Evolutionary conservation across 92 coral and sea anemone species (phyloP).

Genomic region (Porites lobata): DNA sequence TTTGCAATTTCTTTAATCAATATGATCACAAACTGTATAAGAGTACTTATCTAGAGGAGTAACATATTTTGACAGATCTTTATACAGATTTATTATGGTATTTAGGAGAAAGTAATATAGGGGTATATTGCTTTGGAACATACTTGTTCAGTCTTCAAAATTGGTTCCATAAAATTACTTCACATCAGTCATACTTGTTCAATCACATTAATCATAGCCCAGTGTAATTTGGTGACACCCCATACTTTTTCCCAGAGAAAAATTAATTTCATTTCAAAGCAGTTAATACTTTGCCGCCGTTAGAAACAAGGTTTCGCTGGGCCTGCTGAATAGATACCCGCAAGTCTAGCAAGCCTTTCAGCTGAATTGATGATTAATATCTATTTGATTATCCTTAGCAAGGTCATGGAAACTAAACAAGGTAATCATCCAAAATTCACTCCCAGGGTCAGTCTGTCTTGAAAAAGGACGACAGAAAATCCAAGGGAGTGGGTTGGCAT

Average conservation of each 20-base stretch:
- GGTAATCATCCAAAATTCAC: neutral
- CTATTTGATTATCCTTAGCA: neutral
- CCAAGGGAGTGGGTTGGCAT: neutral
- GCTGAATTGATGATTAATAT: neutral
- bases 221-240: constrained; percentile 21
- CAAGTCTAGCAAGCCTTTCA: neutral
- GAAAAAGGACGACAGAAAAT: neutral
- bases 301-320: neutral
- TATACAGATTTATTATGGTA: constrained; percentile 34
- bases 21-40: constrained; percentile 47
- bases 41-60: constrained; percentile 29
- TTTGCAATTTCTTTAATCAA: constrained; percentile 50
- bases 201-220: constrained; percentile 16
- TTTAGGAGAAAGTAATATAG: neutral
- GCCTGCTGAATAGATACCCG: neutral
- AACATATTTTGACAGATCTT: constrained; percentile 31
- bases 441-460: too few species aligned
- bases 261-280: neutral
- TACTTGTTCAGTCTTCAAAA: neutral
- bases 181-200: constrained; percentile 5
- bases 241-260: constrained; percentile 7
- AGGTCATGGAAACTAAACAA: neutral
- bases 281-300: neutral
- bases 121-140: neutral
- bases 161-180: constrained; percentile 13